Evolutionary conservation across 2,797 vertebrate species (phyloP).

Genomic region (Hirundo rustica): DNA sequence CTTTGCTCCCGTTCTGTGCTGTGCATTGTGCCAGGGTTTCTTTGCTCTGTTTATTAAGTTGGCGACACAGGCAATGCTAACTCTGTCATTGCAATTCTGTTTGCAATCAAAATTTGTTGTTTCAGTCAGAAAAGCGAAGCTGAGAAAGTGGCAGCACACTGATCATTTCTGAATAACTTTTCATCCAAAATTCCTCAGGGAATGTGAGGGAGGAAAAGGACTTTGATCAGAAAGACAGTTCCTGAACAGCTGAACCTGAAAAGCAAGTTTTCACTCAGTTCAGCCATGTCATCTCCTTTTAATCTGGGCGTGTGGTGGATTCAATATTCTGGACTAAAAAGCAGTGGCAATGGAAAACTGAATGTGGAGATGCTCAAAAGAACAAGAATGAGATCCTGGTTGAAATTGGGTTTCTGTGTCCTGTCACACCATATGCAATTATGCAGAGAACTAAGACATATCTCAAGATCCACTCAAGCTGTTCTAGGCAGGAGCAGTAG

Average conservation of each 20-base stretch:
- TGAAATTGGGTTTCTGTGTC: background rate
- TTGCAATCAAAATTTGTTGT: background rate
- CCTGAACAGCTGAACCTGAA: background rate
- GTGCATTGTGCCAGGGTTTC: background rate
- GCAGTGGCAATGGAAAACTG: background rate
- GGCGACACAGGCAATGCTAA: background rate
- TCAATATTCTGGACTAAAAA: background rate
- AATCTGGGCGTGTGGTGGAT: background rate
- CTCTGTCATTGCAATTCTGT: background rate
- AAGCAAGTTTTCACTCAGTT: background rate
- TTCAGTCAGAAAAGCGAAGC: background rate
- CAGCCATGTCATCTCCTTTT: background rate
- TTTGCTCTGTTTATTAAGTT: conserved; percentile 5
- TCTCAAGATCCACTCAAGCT: background rate
- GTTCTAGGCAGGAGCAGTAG: background rate
- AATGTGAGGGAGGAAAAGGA: background rate
- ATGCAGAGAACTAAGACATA: background rate
- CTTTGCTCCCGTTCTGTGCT: background rate
- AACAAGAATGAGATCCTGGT: background rate
- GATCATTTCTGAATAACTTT: background rate
- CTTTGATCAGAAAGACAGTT: background rate
- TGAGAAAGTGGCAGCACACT: background rate
- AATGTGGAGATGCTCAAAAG: background rate
- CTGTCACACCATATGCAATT: background rate
- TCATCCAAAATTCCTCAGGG: background rate